A percentile compares a stretch with the other conserved stretches of the same genome.
Evolutionary conservation across 2,797 vertebrate species (phyloP).

Genomic region (Myotis vivesi): DNA sequence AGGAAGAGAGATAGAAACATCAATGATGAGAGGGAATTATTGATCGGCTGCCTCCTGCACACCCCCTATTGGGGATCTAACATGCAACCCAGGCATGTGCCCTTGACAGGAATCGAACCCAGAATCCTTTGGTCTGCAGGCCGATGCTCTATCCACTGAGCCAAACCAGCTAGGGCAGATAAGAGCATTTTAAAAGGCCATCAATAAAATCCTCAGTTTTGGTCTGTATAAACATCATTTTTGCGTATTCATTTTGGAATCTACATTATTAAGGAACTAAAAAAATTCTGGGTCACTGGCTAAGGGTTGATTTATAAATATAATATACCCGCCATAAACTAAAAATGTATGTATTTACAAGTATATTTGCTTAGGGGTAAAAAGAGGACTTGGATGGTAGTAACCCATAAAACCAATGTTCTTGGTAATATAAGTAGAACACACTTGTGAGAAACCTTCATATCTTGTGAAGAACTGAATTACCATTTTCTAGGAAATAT

Average conservation of each 20-base stretch:
- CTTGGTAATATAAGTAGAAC: neutral
- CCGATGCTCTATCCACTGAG: too few relatives aligned
- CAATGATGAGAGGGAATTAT: too few relatives aligned
- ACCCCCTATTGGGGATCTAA: too few relatives aligned
- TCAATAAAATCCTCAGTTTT: neutral
- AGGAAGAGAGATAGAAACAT: too few relatives aligned
- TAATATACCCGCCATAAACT: neutral
- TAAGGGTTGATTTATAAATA: neutral
- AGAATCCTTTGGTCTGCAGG: too few relatives aligned
- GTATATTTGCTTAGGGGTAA: neutral
- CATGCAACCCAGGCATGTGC: too few relatives aligned
- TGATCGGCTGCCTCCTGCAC: too few relatives aligned
- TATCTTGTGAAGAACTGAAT: neutral
- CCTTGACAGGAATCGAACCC: too few relatives aligned
- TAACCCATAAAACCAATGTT: neutral
- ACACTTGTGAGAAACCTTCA: neutral
- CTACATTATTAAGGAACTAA: neutral
- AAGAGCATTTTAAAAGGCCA: neutral
- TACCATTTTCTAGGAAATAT: slow-evolving; percentile 1
- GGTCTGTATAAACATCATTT: neutral
- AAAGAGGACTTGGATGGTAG: neutral
- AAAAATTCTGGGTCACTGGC: neutral
- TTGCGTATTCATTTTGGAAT: slow-evolving; percentile 2
- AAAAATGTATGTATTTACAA: neutral
- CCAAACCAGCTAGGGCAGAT: neutral